Conservation (phyloP, 2,113 vertebrate genomes). For the Chroicocephalus ridibundus region DNA sequence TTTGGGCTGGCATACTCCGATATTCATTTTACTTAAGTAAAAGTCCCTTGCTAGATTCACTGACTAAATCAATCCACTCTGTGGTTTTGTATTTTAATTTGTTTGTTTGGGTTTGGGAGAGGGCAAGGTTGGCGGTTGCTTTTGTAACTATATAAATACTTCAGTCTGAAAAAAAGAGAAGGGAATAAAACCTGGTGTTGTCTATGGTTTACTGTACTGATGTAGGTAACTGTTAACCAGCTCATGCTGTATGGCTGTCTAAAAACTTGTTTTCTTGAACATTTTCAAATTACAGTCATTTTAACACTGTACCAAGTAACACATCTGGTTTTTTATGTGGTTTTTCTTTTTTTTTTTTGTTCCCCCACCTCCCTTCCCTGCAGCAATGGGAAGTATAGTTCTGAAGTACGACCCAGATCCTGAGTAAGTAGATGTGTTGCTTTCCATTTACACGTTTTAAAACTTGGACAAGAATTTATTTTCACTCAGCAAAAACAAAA, state of each 20-base stretch:
- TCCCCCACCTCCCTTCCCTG: background rate
- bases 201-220: background rate
- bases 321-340: background rate
- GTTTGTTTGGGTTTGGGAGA: background rate
- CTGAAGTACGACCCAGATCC: slow-evolving; percentile 90
- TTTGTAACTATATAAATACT: background rate
- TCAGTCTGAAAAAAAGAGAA: background rate
- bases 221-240: background rate
- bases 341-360: background rate
- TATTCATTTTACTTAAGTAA: background rate
- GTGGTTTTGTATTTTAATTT: background rate
- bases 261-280: background rate
- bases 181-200: background rate
- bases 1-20: background rate
- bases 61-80: background rate
- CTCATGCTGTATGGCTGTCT: background rate
- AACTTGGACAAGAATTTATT: background rate
- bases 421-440: slow-evolving; percentile 76
- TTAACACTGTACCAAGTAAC: background rate
- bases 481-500: background rate
- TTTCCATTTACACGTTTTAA: background rate
- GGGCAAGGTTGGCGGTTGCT: background rate
- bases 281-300: background rate
- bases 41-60: background rate
- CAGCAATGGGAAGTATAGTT: slow-evolving; percentile 94